Evolutionary conservation across 2,888 invertebrate species (phyloP).

Genomic region (Drosophila stalkeri): DNA sequence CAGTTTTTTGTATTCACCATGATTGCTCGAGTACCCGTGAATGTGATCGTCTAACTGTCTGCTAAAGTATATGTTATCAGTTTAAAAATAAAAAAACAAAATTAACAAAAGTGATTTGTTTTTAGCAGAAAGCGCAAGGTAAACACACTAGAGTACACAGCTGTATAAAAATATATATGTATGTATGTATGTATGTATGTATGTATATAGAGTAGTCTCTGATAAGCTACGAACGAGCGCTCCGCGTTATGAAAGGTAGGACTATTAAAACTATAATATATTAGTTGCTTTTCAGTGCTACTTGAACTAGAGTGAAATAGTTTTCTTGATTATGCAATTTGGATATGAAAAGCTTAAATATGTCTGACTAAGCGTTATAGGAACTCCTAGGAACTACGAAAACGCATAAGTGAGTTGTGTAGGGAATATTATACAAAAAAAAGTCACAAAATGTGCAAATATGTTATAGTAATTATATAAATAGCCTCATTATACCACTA

Average conservation of each 20-base stretch:
- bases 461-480: constrained; percentile 39
- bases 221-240: constrained; percentile 31
- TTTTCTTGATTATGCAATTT: constrained; percentile 15
- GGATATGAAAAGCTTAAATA: constrained; percentile 28
- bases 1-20: background rate
- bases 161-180: constrained; percentile 6
- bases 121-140: constrained; percentile 39
- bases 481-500: constrained; percentile 18
- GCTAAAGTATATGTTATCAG: constrained; percentile 47
- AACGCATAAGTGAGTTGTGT: background rate
- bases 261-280: constrained; percentile 1
- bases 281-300: constrained; percentile 9
- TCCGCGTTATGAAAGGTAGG: constrained; percentile 26
- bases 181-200: background rate
- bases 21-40: background rate
- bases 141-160: constrained; percentile 33
- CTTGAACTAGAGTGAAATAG: constrained; percentile 9
- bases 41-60: constrained; percentile 49
- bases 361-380: constrained; percentile 30
- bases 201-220: constrained; percentile 19
- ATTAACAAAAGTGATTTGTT: constrained; percentile 35
- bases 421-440: constrained; percentile 8
- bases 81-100: constrained; percentile 3
- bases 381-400: background rate
- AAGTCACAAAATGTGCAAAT: constrained; percentile 43